Evolutionary conservation across 2,888 invertebrate species (phyloP).

Genomic region (Phengaris alcon): DNA sequence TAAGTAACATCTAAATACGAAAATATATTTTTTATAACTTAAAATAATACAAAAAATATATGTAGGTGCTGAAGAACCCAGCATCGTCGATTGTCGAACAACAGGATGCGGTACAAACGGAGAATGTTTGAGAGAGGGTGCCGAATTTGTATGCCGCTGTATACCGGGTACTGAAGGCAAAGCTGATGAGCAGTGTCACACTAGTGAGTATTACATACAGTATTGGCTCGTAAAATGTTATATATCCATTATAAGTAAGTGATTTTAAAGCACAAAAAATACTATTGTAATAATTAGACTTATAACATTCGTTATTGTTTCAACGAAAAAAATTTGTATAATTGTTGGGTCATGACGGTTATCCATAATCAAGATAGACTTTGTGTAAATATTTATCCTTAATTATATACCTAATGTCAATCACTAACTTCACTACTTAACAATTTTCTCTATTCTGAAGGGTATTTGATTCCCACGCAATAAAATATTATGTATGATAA

Average conservation of each 20-base stretch:
- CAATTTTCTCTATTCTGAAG: not conserved
- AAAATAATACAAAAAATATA: conserved; percentile 2
- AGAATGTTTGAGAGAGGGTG: conserved; percentile 91
- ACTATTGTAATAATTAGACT: not conserved
- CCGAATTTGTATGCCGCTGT: conserved; percentile 90
- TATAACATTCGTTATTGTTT: not conserved
- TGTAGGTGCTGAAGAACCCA: conserved; percentile 79
- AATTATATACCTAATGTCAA: conserved; percentile 6
- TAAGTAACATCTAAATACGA: too few relatives aligned
- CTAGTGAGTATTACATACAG: conserved; percentile 62
- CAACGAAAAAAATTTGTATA: not conserved
- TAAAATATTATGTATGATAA: conserved; percentile 21
- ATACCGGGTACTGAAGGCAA: conserved; percentile 86
- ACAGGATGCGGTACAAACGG: conserved; percentile 91
- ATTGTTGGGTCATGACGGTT: conserved; percentile 22
- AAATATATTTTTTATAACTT: not conserved
- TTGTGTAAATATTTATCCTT: conserved; percentile 24
- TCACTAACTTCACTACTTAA: conserved; percentile 16
- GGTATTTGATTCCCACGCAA: not conserved
- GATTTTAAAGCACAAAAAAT: conserved; percentile 19
- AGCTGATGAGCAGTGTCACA: conserved; percentile 85
- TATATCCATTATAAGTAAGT: conserved; percentile 12
- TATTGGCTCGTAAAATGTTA: conserved; percentile 32
- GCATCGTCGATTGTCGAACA: conserved; percentile 87
- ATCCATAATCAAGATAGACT: not conserved